Evolutionary conservation across 2,797 vertebrate species (phyloP), one percentile per base, ranked within the genome.

Genomic region (Muscicapa comitata): DNA sequence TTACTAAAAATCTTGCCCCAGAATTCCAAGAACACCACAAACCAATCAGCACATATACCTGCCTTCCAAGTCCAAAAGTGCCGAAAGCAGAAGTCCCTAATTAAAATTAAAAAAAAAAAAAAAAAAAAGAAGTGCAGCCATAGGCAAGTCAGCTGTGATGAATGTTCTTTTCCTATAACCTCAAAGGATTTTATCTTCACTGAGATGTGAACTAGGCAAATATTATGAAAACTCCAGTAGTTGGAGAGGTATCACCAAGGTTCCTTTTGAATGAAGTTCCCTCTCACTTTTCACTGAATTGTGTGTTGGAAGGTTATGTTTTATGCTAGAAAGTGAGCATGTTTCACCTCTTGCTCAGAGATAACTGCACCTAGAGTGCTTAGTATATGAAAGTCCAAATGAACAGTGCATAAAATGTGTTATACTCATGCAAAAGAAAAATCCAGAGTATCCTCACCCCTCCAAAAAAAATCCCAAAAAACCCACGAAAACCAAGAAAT

Each of bases 401-500:
- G 13, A n/a, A 68, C 23, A 61, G 43, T 20, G 24, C 13, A 62
- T 29, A 40, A 86, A 84, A 54, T 4, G 7, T 11, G 19, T 25
- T 88, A 63, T 40, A 42, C 23, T 83, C 29, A 23, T 19, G 35
- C 43, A 93, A 73, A 73, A 14, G 77, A 90, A 65, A 13, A 65
- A 77, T 45, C 7, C 17, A 82, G 23, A 59, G 4, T 37, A 77
- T 29, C 37, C 61, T 26, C 29, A 57, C 2, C 2, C 3, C 5
- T 4, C 2, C 0, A 0, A 20, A 70, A 57, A 3, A 1, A 0
- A 0, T 35, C 7, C 38, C 13, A 67, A 66, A 37, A 23, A 21
- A 62, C 62, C 16, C 7, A 63, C 0, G 4, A 28, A 26, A 76
- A 77, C 10, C n/a, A 63, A 45, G 18, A 86, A 50, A 51, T 51